phyloP scores from a whole-genome alignment of 1,140 invertebrate genomes.

The Psix sp. region DNA sequence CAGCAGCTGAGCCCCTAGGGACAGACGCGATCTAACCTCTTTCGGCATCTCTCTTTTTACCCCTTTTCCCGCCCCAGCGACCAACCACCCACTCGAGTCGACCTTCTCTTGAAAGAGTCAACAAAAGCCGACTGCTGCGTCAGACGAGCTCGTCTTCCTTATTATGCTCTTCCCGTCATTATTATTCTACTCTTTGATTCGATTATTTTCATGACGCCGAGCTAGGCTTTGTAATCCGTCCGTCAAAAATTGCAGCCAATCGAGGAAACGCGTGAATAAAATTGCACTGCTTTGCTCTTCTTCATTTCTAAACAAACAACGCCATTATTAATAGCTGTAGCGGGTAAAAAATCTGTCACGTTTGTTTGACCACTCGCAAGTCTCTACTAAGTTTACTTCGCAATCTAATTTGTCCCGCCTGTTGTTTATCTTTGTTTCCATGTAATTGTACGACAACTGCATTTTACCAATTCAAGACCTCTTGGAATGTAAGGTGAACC shows the following conservation, averaged over 20 bases:
- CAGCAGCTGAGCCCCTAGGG: constrained; percentile 70
- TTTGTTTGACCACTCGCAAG: no score
- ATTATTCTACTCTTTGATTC: constrained; percentile 44
- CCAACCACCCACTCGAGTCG: constrained; percentile 31
- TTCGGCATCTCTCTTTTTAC: constrained; percentile 14
- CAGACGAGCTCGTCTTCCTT: constrained; percentile 36
- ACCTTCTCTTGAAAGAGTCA: constrained; percentile 37
- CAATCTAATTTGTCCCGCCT: no score
- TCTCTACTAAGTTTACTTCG: no score
- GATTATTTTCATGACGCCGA: constrained; percentile 30
- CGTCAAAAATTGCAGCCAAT: not conserved
- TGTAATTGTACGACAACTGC: no score
- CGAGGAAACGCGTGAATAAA: no score
- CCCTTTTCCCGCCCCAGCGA: constrained; percentile 17
- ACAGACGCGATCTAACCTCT: constrained; percentile 58
- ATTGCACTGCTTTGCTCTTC: no score
- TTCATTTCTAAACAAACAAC: no score
- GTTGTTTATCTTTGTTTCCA: constrained; percentile 24
- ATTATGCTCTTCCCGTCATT: constrained; percentile 44
- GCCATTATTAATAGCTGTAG: no score
- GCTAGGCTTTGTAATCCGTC: not conserved
- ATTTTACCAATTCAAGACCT: no score
- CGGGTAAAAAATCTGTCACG: no score
- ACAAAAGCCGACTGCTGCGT: constrained; percentile 27
- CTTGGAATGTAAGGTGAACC: no score